These are phyloP conservation scores for Nasonia oneida DNA, from an alignment of 2,888 invertebrate genomes.

Conservation along the genomic window DNA sequence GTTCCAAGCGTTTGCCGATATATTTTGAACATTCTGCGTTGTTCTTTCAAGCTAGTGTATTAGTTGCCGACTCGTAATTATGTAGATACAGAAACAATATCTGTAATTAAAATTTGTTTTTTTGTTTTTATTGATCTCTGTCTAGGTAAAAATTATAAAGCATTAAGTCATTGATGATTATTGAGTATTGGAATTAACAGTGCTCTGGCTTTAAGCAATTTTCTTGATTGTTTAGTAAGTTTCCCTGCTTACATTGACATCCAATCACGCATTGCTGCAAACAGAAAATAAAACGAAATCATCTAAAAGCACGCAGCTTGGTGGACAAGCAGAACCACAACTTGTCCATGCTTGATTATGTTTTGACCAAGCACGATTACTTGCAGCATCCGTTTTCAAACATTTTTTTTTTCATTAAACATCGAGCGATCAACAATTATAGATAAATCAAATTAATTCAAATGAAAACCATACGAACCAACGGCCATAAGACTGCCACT, in stretches of 20 bases:
- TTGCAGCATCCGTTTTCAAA: neutral
- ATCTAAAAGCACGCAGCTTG: neutral
- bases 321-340: neutral
- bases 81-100: neutral
- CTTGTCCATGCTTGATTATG: neutral
- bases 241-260: neutral
- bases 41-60: neutral
- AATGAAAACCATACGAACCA: neutral
- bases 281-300: neutral
- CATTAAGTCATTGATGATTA: no score
- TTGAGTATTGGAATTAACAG: neutral
- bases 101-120: no score
- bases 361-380: neutral
- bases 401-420: neutral
- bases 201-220: neutral
- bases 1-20: neutral
- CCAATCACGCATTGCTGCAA: neutral
- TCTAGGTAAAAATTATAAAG: no score
- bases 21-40: neutral
- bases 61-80: neutral
- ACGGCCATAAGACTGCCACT: neutral
- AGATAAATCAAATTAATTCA: no score
- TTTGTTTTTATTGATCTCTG: no score
- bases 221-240: neutral
- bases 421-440: neutral